phyloP scores from a whole-genome alignment of 2,113 vertebrate genomes.

The Myrmecophaga tridactyla region DNA sequence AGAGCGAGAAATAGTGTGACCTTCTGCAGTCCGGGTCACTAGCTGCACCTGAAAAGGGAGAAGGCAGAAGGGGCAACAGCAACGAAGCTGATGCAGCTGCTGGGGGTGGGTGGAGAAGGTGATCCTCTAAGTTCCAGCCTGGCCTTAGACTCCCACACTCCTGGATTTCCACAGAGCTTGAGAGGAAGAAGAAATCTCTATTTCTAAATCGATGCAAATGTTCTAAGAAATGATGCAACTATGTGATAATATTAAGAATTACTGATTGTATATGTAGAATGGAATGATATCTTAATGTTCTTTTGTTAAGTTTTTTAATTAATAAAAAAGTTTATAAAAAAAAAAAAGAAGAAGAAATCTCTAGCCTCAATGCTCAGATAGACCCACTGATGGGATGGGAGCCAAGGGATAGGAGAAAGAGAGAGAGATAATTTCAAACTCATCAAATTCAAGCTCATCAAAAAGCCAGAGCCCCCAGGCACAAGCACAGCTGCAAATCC shows the following conservation, averaged over 20 bases:
- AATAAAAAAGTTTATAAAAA: too few species aligned
- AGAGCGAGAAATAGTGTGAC: not conserved
- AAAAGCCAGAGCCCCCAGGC: not conserved
- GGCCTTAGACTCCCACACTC: not conserved
- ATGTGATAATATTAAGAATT: too few species aligned
- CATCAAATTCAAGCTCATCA: too few species aligned
- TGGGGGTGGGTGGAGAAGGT: too few species aligned
- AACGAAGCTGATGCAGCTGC: fast-evolving
- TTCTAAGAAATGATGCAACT: too few species aligned
- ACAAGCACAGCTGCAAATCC: not conserved
- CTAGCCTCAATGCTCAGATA: not conserved
- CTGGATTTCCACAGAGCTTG: not conserved
- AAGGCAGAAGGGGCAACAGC: not conserved
- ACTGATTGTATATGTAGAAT: too few species aligned
- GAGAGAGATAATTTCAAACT: not conserved
- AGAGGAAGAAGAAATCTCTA: not conserved
- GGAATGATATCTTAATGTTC: too few species aligned
- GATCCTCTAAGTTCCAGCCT: not conserved
- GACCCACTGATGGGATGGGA: not conserved
- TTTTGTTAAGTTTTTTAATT: too few species aligned
- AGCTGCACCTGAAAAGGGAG: not conserved
- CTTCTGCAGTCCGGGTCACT: not conserved
- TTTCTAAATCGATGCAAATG: too few species aligned
- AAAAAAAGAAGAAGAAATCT: not conserved
- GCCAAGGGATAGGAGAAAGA: not conserved